phyloP scores from a whole-genome alignment of 1,140 invertebrate species.

The Heliconius melpomene region DNA sequence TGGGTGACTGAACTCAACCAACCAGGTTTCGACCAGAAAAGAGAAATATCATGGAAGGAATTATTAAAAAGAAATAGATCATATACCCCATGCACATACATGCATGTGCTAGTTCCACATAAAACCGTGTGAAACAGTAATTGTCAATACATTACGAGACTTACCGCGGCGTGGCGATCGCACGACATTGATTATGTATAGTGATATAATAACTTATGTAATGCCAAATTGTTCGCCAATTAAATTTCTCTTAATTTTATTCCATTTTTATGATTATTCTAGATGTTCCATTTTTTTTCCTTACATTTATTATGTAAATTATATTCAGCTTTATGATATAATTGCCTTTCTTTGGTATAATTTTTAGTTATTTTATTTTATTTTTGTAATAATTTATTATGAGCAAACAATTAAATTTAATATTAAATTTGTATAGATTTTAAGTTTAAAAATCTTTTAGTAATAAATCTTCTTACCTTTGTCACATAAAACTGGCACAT shows the following conservation, averaged over 20 bases:
- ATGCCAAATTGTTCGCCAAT: background rate
- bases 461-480: constrained; percentile 45
- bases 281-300: background rate
- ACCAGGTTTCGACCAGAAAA: too few species aligned
- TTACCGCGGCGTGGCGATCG: constrained; percentile 14
- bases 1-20: too few species aligned
- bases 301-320: constrained; percentile 5
- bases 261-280: constrained; percentile 11
- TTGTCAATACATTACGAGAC: constrained; percentile 8
- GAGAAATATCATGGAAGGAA: too few species aligned
- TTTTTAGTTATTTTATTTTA: background rate
- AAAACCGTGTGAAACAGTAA: constrained; percentile 21
- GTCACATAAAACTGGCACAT: constrained; percentile 59
- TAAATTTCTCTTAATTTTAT: constrained; percentile 22
- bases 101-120: background rate
- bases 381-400: background rate
- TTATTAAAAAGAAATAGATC: background rate
- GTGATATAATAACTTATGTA: constrained; percentile 25
- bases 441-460: background rate
- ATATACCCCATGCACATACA: background rate
- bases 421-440: background rate
- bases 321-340: background rate
- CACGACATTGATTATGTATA: constrained; percentile 28
- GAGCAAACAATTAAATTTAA: background rate
- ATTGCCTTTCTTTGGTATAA: background rate